phyloP scores from a whole-genome alignment of 2,113 vertebrate genomes.

The Boleophthalmus pectinirostris region DNA sequence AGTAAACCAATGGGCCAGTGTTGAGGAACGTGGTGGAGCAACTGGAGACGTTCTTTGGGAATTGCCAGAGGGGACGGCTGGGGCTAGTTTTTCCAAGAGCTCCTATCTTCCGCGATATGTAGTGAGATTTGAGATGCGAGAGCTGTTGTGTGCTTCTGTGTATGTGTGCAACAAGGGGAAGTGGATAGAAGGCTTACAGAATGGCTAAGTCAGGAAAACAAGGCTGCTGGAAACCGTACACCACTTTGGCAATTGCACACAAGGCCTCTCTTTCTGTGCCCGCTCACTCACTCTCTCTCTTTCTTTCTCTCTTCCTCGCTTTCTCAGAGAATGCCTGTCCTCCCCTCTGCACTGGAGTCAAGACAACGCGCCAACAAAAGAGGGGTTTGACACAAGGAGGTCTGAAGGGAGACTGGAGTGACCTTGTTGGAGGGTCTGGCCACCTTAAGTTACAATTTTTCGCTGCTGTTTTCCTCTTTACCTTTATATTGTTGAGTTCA shows the following conservation, averaged over 20 bases:
- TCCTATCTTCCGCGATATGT: constrained; percentile 70
- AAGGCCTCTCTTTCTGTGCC: constrained; percentile 52
- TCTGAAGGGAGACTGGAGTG: constrained; percentile 41
- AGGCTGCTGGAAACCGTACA: constrained; percentile 70
- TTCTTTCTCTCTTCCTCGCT: constrained; percentile 37
- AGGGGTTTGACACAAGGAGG: constrained; percentile 31
- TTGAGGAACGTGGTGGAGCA: constrained; percentile 68
- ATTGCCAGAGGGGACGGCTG: constrained; percentile 59
- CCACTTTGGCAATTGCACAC: constrained; percentile 65
- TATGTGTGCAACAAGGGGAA: constrained; percentile 44
- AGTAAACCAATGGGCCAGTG: constrained; percentile 63
- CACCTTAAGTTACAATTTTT: neutral
- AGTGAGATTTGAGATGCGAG: constrained; percentile 52
- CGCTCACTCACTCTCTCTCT: constrained; percentile 21
- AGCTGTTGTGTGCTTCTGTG: constrained; percentile 24
- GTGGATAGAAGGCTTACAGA: constrained; percentile 65
- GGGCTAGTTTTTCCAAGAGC: constrained; percentile 69
- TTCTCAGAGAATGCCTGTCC: constrained; percentile 26
- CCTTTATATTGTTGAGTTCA: neutral
- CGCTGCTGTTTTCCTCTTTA: neutral
- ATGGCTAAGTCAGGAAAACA: constrained; percentile 72
- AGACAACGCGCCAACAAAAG: constrained; percentile 40
- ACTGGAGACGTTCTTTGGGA: constrained; percentile 68
- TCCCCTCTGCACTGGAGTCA: constrained; percentile 24
- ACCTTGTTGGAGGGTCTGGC: constrained; percentile 37